These are phyloP conservation scores for Drosophila monieri DNA, from an alignment of 2,888 invertebrate genomes.

Conservation along the genomic window DNA sequence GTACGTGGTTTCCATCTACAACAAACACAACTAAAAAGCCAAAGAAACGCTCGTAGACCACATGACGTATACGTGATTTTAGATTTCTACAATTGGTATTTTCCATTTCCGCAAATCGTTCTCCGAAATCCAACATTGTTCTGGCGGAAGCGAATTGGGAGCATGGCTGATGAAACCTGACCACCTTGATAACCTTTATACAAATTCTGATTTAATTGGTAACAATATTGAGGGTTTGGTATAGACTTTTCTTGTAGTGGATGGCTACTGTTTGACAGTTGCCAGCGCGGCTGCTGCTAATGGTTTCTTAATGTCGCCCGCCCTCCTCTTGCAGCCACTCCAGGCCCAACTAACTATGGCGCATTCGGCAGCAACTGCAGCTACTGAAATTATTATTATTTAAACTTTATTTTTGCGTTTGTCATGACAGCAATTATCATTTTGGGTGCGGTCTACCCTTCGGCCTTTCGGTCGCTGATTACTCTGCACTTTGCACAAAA, in stretches of 20 bases:
- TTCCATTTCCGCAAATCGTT: slow-evolving; percentile 6
- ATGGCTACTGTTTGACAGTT: slow-evolving; percentile 51
- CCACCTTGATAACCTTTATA: neutral
- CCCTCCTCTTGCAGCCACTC: slow-evolving; percentile 9
- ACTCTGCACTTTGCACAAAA: slow-evolving; percentile 36
- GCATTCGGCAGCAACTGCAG: slow-evolving; percentile 41
- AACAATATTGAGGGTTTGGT: neutral
- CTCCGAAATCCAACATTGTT: neutral
- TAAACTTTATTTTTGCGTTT: slow-evolving; percentile 76
- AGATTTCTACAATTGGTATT: neutral
- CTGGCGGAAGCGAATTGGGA: slow-evolving; percentile 1
- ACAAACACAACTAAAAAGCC: neutral
- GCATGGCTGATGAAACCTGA: slow-evolving; percentile 3
- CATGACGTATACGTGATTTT: slow-evolving; percentile 2
- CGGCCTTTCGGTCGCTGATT: slow-evolving; percentile 17
- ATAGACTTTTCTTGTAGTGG: slow-evolving; percentile 10
- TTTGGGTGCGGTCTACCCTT: slow-evolving; percentile 44
- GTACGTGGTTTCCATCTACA: neutral
- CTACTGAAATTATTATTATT: slow-evolving; percentile 74
- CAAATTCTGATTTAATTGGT: neutral
- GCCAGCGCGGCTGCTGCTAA: slow-evolving; percentile 64
- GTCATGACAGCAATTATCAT: slow-evolving; percentile 78
- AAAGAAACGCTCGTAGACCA: neutral
- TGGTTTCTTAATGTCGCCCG: slow-evolving; percentile 74
- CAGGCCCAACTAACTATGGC: neutral